Conservation (phyloP, 2,797 vertebrate genomes). For the Esox masquinongy region DNA sequence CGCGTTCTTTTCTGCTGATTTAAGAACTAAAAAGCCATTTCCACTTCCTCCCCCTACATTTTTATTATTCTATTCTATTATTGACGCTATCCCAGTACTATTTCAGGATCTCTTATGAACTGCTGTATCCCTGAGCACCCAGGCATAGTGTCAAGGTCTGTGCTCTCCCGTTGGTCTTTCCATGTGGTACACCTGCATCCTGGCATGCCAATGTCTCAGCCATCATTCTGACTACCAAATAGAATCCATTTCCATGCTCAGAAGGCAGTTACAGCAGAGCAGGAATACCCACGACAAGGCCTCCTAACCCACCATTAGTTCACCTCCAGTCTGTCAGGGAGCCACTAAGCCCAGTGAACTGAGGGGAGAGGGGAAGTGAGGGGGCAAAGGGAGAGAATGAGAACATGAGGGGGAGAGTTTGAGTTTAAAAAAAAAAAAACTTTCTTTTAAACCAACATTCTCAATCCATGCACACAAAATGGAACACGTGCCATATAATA, state of each 20-base stretch:
- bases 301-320: conserved; percentile 35
- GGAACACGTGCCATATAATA: too few relatives aligned
- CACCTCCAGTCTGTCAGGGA: conserved; percentile 9
- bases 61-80: not conserved
- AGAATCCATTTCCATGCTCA: not conserved
- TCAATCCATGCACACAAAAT: too few relatives aligned
- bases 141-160: not conserved
- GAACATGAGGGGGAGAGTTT: not conserved
- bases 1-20: not conserved
- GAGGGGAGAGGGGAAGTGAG: conserved; percentile 9
- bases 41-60: not conserved
- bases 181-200: not conserved
- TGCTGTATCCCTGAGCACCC: not conserved
- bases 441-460: too few relatives aligned
- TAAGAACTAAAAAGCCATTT: not conserved
- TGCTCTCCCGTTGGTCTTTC: not conserved
- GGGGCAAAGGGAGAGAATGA: not conserved
- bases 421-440: too few relatives aligned
- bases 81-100: conserved; percentile 7
- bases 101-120: not conserved
- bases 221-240: not conserved
- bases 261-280: not conserved
- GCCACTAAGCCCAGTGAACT: conserved; percentile 14
- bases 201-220: not conserved
- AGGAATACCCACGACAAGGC: not conserved